Evolutionary conservation across 1,140 invertebrate species (phyloP).

Genomic region (Drosophila insularis): DNA sequence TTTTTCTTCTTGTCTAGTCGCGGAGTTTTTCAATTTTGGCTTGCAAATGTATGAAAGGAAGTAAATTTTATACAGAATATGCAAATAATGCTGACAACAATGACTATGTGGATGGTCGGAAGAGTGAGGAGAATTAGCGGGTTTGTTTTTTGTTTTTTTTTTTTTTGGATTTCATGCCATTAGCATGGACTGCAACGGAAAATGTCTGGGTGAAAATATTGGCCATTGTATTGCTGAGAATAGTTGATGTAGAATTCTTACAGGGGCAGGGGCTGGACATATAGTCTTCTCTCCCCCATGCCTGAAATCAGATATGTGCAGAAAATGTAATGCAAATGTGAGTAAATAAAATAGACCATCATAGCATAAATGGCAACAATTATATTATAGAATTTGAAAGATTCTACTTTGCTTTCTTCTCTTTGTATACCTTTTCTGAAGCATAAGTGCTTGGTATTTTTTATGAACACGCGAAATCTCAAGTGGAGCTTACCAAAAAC

Average conservation of each 20-base stretch:
- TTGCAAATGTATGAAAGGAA: slow-evolving; percentile 67
- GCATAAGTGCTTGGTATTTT: background rate
- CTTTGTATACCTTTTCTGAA: background rate
- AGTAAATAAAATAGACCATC: slow-evolving; percentile 50
- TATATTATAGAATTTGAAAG: slow-evolving; percentile 64
- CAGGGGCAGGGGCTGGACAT: too few relatives aligned
- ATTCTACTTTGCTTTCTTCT: background rate
- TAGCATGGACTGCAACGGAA: slow-evolving; percentile 62
- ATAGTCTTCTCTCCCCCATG: background rate
- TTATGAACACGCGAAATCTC: background rate
- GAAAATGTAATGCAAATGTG: slow-evolving; percentile 45
- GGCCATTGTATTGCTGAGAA: slow-evolving; percentile 51
- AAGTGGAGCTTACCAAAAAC: background rate
- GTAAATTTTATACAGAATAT: slow-evolving; percentile 74
- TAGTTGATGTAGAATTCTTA: too few relatives aligned
- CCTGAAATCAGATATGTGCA: slow-evolving; percentile 62
- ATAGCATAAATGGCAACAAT: slow-evolving; percentile 59
- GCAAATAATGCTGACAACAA: slow-evolving; percentile 79
- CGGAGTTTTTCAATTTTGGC: slow-evolving; percentile 31
- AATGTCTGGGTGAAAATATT: slow-evolving; percentile 49
- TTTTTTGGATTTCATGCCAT: slow-evolving; percentile 34
- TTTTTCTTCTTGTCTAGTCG: slow-evolving; percentile 28
- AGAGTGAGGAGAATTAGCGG: slow-evolving; percentile 14
- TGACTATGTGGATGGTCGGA: slow-evolving; percentile 39
- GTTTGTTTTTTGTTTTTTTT: too few relatives aligned